phyloP scores from a whole-genome alignment of 2,113 vertebrate genomes.

The Lepisosteus osseus region DNA sequence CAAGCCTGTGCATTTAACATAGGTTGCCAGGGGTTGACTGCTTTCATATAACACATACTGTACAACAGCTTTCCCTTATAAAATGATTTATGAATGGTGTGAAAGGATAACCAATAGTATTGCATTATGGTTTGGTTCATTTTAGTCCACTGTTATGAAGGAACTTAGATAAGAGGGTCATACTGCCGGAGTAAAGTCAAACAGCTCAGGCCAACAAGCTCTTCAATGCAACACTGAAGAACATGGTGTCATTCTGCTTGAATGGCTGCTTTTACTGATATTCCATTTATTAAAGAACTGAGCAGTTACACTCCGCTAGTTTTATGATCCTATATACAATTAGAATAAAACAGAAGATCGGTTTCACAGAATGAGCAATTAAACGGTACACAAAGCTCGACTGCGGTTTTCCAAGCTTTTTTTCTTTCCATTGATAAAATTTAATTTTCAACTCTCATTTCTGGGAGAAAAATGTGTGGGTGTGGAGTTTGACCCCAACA shows the following conservation, averaged over 20 bases:
- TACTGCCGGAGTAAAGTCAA: conserved; percentile 27
- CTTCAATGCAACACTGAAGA: conserved; percentile 22
- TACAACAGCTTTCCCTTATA: no score
- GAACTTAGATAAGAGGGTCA: conserved; percentile 19
- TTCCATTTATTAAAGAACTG: conserved; percentile 53
- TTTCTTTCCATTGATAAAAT: conserved; percentile 40
- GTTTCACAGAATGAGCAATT: conserved; percentile 43
- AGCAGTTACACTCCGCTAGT: conserved; percentile 50
- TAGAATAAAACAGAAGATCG: conserved; percentile 44
- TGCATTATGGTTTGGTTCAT: no score
- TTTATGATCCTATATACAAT: conserved; percentile 40
- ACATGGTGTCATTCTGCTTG: conserved; percentile 34
- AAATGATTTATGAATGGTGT: no score
- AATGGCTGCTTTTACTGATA: conserved; percentile 38
- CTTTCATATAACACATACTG: conserved; percentile 7
- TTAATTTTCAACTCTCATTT: conserved; percentile 23
- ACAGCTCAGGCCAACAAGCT: conserved; percentile 28
- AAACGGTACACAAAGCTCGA: conserved; percentile 56
- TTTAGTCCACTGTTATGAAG: no score
- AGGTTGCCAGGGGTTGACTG: conserved; percentile 23
- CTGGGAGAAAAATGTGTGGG: conserved; percentile 22
- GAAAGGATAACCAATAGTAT: no score
- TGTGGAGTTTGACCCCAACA: no score
- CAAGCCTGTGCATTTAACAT: no score
- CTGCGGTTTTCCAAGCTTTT: conserved; percentile 46